These are phyloP conservation scores for Eustalomyia histrio DNA, from an alignment of 2,888 invertebrate genomes.

Conservation along the genomic window DNA sequence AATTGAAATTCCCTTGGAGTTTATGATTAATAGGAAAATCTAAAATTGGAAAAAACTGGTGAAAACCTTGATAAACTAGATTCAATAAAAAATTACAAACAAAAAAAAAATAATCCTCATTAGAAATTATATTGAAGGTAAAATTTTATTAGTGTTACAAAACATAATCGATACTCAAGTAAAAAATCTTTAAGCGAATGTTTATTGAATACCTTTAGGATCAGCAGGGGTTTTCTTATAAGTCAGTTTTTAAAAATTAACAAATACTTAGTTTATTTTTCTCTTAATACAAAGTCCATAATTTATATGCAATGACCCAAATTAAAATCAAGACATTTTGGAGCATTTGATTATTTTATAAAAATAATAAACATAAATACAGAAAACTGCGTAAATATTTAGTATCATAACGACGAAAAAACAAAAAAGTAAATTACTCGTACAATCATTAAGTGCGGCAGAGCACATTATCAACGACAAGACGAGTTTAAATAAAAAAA, in stretches of 20 bases:
- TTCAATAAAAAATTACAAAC: background rate
- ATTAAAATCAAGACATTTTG: constrained; percentile 55
- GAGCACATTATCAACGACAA: background rate
- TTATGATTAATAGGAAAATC: background rate
- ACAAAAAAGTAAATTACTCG: constrained; percentile 13
- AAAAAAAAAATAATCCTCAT: too few relatives aligned
- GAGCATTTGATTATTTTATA: constrained; percentile 35
- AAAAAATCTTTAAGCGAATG: too few relatives aligned
- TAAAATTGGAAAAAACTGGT: background rate
- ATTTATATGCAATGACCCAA: constrained; percentile 64
- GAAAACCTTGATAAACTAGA: background rate
- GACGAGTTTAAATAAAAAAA: constrained; percentile 19
- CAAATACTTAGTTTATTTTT: too few relatives aligned
- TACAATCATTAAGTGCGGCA: background rate
- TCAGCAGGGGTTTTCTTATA: too few relatives aligned
- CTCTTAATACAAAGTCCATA: constrained; percentile 59
- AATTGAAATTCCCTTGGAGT: background rate
- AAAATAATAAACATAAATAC: constrained; percentile 33
- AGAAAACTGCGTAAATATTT: constrained; percentile 21
- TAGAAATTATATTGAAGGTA: too few relatives aligned
- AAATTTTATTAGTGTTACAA: too few relatives aligned
- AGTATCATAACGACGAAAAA: constrained; percentile 40
- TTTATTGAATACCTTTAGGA: too few relatives aligned
- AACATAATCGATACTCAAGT: too few relatives aligned
- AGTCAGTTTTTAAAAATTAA: too few relatives aligned